Conservation (phyloP, 2,797 vertebrate genomes). For the Nasua narica region DNA sequence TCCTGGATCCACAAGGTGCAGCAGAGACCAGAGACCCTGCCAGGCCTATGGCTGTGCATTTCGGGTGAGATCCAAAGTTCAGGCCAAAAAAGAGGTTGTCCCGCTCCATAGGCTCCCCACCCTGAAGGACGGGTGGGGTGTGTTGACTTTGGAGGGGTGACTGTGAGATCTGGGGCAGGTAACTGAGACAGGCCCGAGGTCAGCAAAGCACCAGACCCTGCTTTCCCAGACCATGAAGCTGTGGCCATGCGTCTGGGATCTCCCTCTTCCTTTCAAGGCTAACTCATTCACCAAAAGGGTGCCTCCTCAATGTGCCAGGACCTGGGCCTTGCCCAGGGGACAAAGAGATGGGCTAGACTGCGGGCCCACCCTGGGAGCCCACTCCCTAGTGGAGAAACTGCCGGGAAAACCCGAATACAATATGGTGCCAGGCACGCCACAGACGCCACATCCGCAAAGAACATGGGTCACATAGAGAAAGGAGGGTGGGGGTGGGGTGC, state of each 20-base stretch:
- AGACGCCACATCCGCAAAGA: neutral
- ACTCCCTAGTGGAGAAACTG: neutral
- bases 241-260: neutral
- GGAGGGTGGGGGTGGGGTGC: neutral
- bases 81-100: neutral
- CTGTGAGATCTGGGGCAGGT: neutral
- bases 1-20: neutral
- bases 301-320: neutral
- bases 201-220: neutral
- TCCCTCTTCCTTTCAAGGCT: neutral
- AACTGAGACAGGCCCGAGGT: neutral
- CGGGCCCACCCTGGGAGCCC: neutral
- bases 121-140: neutral
- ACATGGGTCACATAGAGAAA: neutral
- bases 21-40: neutral
- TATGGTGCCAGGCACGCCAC: rapidly evolving
- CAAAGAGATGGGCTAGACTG: neutral
- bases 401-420: neutral
- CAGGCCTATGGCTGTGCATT: neutral
- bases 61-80: neutral
- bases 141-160: neutral
- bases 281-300: neutral
- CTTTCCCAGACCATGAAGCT: neutral
- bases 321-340: no score
- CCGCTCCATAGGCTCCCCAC: neutral